Evolutionary conservation across 2,113 vertebrate genomes (phyloP), one percentile per base, ranked within the genome.

Genomic region (Gymnarchus niloticus): DNA sequence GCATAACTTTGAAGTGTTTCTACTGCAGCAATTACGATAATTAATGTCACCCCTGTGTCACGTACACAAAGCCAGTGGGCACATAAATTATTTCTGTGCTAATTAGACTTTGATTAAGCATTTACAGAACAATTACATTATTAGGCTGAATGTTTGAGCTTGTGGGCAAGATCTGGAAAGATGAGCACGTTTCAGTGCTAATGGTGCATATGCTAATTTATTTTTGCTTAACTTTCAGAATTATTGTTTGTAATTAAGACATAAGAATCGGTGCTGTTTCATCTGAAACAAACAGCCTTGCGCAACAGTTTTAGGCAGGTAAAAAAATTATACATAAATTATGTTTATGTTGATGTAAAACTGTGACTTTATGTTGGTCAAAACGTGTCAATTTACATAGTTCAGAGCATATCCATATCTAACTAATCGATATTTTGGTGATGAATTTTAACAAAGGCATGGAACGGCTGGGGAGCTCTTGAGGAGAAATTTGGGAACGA

Each of bases 1-100:
- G 94, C 95, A 96, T 96, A 95, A 95, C 95, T 95, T 96, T 96
- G 95, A 96, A 95, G 94, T 95, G 95, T 95, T 95, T 95, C 93
- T 95, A 94, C 93, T 94, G 93, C 94, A 93, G 93, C 95, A 96
- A 95, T 95, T 95, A 95, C 93, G 95, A 95, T 96, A 95, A 96
- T 95, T 96, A 95, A 96, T 95, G 95, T 95, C 94, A 94, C 94
- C 93, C 92, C 94, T 94, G 92, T 95, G 95, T 95, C 95, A 95
- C 93, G 93, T 94, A 93, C 91, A 94, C 89, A 91, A 94, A 94
- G 93, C 93, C 94, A 95, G 93, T 93, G 95, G 94, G 93, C 95
- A 95, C 91, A 93, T 93, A 92, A 94, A 95, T 94, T 95, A 94
- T 93, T 91, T 95, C 92, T 92, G 95, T 95, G 94, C 92, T 95